These are phyloP conservation scores for Acanthisitta chloris DNA, from an alignment of 2,113 vertebrate genomes.

Conservation along the genomic window DNA sequence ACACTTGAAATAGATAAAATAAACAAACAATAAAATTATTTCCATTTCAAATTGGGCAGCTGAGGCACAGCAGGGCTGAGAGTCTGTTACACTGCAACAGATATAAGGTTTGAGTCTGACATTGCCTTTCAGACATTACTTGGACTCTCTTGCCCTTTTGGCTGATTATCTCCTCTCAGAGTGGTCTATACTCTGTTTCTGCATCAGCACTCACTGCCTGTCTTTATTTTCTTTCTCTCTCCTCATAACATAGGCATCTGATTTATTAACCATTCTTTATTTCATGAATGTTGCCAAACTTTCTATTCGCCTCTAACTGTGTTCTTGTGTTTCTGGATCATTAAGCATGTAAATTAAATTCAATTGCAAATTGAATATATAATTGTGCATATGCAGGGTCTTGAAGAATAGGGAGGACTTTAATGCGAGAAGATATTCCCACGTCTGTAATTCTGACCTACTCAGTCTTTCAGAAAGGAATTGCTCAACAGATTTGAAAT, in stretches of 20 bases:
- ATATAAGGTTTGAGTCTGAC: neutral
- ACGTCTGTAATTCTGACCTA: slow-evolving; percentile 52
- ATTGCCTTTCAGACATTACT: neutral
- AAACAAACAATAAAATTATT: neutral
- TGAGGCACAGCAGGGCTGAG: neutral
- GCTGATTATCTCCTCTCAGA: neutral
- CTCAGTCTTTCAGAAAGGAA: slow-evolving; percentile 39
- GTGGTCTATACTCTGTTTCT: neutral
- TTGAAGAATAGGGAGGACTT: slow-evolving; percentile 26
- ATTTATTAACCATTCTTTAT: slow-evolving; percentile 10
- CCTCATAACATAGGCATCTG: neutral
- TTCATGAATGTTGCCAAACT: slow-evolving; percentile 13
- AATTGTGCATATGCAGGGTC: neutral
- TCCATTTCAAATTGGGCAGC: neutral
- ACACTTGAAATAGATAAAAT: neutral
- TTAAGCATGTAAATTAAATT: slow-evolving; percentile 54
- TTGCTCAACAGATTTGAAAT: slow-evolving; percentile 44
- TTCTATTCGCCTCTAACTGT: neutral
- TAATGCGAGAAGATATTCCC: slow-evolving; percentile 25
- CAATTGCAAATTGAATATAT: slow-evolving; percentile 35
- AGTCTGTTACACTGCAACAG: neutral
- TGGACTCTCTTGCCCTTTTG: neutral
- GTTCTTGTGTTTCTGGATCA: slow-evolving; percentile 49
- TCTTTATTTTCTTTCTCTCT: neutral
- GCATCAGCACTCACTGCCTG: neutral